These are phyloP conservation scores for Calcarius lapponicus DNA, from an alignment of 2,797 vertebrate genomes.

Conservation along the genomic window DNA sequence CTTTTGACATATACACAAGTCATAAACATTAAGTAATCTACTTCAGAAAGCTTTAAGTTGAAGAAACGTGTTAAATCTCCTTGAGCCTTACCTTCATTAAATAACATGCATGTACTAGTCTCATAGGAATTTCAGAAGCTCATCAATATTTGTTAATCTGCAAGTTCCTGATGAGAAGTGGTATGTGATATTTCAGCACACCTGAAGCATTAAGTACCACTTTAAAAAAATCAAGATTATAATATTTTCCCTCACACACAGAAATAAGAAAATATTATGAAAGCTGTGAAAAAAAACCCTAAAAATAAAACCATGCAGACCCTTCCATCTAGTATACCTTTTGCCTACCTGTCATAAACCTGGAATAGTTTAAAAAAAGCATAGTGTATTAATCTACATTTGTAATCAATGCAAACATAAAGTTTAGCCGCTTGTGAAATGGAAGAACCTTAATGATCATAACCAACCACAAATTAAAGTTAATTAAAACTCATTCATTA, in stretches of 20 bases:
- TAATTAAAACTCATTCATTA: background rate
- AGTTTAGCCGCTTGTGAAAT: background rate
- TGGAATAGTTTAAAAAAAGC: background rate
- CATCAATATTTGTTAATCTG: conserved; percentile 63
- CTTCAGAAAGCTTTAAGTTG: conserved; percentile 30
- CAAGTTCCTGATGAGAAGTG: conserved; percentile 55
- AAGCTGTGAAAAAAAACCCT: background rate
- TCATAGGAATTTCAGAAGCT: conserved; percentile 40
- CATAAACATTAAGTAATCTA: conserved; percentile 29
- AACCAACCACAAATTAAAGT: background rate
- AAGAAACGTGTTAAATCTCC: background rate
- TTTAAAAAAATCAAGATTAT: conserved; percentile 39
- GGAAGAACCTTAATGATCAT: background rate
- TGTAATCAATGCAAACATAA: background rate
- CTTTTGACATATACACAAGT: conserved; percentile 36
- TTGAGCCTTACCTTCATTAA: conserved; percentile 11
- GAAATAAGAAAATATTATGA: conserved; percentile 49
- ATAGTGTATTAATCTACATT: background rate
- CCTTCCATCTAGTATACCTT: background rate
- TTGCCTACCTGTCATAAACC: background rate
- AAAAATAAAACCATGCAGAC: background rate
- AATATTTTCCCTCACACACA: conserved; percentile 39
- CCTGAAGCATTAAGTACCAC: conserved; percentile 53
- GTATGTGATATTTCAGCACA: conserved; percentile 25
- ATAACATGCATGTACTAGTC: background rate